phyloP scores from a whole-genome alignment of 2,797 vertebrate genomes.

The Neosalanx taihuensis region DNA sequence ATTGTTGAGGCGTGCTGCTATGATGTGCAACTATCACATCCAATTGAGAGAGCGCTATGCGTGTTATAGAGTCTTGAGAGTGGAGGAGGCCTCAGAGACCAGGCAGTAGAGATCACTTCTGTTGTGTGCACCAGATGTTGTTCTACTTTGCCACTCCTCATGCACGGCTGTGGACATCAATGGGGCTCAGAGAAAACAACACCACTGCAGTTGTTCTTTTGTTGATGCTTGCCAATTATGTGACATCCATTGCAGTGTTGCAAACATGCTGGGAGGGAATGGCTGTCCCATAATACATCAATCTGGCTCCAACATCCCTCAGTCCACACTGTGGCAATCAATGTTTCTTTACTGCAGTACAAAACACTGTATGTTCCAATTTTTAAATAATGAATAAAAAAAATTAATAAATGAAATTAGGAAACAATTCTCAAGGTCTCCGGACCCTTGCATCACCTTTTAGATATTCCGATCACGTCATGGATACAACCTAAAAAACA shows the following conservation, averaged over 20 bases:
- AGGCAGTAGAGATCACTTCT: constrained; percentile 25
- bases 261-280: not conserved
- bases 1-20: constrained; percentile 4
- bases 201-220: constrained; percentile 17
- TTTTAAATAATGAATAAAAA: not conserved
- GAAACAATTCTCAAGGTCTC: not conserved
- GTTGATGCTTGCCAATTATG: not conserved
- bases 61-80: not conserved
- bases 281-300: not conserved
- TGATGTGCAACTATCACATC: constrained; percentile 7
- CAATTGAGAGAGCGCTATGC: too few species aligned
- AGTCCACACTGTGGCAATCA: not conserved
- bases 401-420: not conserved
- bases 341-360: too few species aligned
- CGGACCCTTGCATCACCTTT: not conserved
- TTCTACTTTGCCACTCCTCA: constrained; percentile 51
- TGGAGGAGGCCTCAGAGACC: constrained; percentile 32
- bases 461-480: constrained; percentile 8
- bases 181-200: constrained; percentile 27
- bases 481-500: constrained; percentile 23
- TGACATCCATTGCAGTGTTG: not conserved
- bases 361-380: not conserved
- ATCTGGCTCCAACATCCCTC: too few species aligned
- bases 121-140: constrained; percentile 53
- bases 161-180: constrained; percentile 27